Percentiles rank a stretch among this genome's conserved stretches.
Conservation (phyloP, 1,140 invertebrate species). For the Listronotus oregonensis region DNA sequence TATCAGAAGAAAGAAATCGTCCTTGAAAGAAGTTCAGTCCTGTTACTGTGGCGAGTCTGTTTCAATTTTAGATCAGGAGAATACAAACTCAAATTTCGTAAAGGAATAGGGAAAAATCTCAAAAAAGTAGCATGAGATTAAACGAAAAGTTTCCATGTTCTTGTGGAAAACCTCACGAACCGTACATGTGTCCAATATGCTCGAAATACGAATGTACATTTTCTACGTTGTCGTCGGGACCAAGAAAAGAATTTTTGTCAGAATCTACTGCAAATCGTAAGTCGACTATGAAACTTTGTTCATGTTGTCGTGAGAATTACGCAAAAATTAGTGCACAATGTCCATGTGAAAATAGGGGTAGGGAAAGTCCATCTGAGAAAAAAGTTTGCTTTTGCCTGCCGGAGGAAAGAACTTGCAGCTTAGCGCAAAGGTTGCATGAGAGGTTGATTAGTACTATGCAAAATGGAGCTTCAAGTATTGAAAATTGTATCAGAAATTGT, state of each 20-base stretch:
- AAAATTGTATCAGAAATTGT: constrained; percentile 26
- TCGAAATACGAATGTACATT: constrained; percentile 49
- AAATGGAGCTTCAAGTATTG: constrained; percentile 10
- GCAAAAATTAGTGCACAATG: constrained; percentile 2
- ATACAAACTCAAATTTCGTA: constrained; percentile 6
- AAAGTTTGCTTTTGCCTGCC: constrained; percentile 39
- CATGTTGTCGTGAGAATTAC: constrained; percentile 23
- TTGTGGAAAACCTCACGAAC: constrained; percentile 24
- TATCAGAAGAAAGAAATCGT: background rate
- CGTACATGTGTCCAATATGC: constrained; percentile 45
- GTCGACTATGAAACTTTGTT: constrained; percentile 14
- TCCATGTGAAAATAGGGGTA: constrained; percentile 10
- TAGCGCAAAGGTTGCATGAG: constrained; percentile 41
- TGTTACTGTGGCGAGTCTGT: constrained; percentile 16
- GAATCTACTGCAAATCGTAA: background rate
- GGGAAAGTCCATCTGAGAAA: constrained; percentile 13
- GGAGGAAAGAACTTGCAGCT: constrained; percentile 22
- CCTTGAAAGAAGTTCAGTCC: constrained; percentile 4
- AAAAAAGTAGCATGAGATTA: background rate
- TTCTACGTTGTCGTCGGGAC: constrained; percentile 7
- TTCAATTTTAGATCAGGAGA: constrained; percentile 4
- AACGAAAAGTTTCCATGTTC: background rate
- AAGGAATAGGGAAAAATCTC: constrained; percentile 16
- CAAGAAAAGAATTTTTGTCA: constrained; percentile 3
- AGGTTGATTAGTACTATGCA: constrained; percentile 36